Evolutionary conservation across 2,888 invertebrate species (phyloP).

Genomic region (Mellilla xanthometata): DNA sequence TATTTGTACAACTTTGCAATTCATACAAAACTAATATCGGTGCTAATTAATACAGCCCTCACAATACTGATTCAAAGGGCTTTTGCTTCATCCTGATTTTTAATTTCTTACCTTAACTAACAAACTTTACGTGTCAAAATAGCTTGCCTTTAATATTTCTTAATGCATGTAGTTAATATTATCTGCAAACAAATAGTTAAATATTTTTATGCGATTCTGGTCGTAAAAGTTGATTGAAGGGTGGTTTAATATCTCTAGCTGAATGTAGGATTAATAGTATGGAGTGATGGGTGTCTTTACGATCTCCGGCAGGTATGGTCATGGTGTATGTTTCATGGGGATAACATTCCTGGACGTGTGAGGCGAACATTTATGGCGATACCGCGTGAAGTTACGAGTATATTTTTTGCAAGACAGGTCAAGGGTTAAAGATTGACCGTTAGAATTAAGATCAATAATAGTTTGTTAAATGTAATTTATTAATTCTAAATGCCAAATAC

Average conservation of each 20-base stretch:
- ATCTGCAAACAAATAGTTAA: conserved; percentile 78
- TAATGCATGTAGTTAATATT: conserved; percentile 66
- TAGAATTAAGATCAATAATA: no score
- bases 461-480: no score
- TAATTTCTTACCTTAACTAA: conserved; percentile 24
- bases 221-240: conserved; percentile 79
- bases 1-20: conserved; percentile 43
- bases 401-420: no score
- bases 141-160: conserved; percentile 22
- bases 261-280: conserved; percentile 58
- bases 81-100: conserved; percentile 16
- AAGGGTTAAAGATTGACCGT: no score
- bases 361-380: no score
- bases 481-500: no score
- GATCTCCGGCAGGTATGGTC: conserved; percentile 28
- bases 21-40: conserved; percentile 51
- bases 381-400: no score
- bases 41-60: conserved; percentile 56
- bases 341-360: no score
- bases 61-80: conserved; percentile 27
- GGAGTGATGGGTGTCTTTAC: conserved; percentile 33
- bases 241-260: conserved; percentile 55
- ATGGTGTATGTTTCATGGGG: no score
- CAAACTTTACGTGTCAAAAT: conserved; percentile 30
- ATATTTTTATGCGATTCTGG: conserved; percentile 75